Evolutionary conservation across 1,140 invertebrate species (phyloP), one percentile per base, ranked within the genome.

Genomic region (Metopolophium dirhodum): DNA sequence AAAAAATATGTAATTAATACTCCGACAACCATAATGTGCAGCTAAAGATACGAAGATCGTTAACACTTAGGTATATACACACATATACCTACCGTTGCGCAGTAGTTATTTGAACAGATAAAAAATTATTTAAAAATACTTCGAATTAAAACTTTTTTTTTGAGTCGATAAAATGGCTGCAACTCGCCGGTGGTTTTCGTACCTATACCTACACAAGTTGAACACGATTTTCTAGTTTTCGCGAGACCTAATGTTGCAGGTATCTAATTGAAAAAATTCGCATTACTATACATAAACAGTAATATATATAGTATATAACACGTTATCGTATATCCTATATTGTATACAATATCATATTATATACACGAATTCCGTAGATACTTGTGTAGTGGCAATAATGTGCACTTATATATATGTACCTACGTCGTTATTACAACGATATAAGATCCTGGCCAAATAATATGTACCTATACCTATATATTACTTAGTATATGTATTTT

Each of bases 1-100:
- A 57, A 61, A 51, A 87, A 87, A 87, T 47, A 30, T 89, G 88
- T 90, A 90, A 90, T 90, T 90, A 90, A 90, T 90, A 90, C 57
- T 54, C 51, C 54, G 23, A 37, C 30, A 57, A 85, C 47, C n/a
- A 88, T 57, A 57, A 89, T 57, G 87, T 57, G 87, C 4, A 90
- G 23, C 35, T 30, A 45, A 26, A 90, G 88, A 90, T 61, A 61
- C 88, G 51, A 30, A 54, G 88, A 61, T 41, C 88, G 35, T 90
- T 89, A 30, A 41, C 87, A 41, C 87, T 89, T 57, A 54, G 51
- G 6, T 54, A 22, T n/a, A 37, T 11, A 51, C 41, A 51, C 41
- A 41, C 41, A 54, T 11, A 51, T 37, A 37, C 37, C 37, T 51
- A 2, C 49, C 11, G 49, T 18, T 51, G 49, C 11, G 49, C 51